phyloP scores from a whole-genome alignment of 2,113 vertebrate genomes.

The Varanus komodoensis region DNA sequence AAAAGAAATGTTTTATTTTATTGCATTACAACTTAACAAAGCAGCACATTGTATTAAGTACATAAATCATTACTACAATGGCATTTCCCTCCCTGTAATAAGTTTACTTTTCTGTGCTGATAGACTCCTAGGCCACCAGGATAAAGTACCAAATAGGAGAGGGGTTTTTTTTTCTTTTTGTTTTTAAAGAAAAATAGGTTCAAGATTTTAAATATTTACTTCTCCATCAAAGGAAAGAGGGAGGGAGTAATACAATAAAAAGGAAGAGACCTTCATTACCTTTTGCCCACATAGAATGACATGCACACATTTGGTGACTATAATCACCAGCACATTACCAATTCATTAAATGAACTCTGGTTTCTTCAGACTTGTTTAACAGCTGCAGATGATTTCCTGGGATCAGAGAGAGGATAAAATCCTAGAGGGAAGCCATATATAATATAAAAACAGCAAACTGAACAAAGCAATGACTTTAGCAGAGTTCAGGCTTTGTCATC shows the following conservation, averaged over 20 bases:
- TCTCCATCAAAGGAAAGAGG: constrained; percentile 18
- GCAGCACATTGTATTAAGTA: neutral
- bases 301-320: constrained; percentile 41
- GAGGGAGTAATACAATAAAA: neutral
- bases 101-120: neutral
- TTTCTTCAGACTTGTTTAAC: constrained; percentile 27
- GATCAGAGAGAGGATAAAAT: constrained; percentile 61
- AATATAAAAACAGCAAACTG: constrained; percentile 70
- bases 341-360: constrained; percentile 38
- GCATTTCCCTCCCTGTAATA: constrained; percentile 11
- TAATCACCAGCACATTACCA: constrained; percentile 39
- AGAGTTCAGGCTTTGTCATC: constrained; percentile 69
- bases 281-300: constrained; percentile 24
- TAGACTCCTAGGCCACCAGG: neutral
- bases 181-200: constrained; percentile 1
- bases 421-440: constrained; percentile 65
- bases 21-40: constrained; percentile 25
- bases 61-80: constrained; percentile 1
- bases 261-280: neutral
- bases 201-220: constrained; percentile 30
- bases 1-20: constrained; percentile 28
- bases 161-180: neutral
- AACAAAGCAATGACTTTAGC: constrained; percentile 73
- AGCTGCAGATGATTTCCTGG: constrained; percentile 63
- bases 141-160: neutral